phyloP scores from a whole-genome alignment of 2,888 invertebrate genomes.

The Lordiphosa andalusiaca region DNA sequence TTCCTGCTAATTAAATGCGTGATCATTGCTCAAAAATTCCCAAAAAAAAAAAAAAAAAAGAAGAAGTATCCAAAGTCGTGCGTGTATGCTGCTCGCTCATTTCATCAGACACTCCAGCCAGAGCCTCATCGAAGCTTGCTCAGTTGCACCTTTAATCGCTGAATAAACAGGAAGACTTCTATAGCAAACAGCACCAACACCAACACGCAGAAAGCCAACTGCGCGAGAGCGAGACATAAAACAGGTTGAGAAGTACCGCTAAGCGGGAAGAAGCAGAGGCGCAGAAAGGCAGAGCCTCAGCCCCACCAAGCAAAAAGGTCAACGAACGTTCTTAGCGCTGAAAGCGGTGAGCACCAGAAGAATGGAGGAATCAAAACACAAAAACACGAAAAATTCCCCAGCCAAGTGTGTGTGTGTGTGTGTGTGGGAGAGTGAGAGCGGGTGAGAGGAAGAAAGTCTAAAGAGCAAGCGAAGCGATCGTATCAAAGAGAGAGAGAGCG shows the following conservation, averaged over 20 bases:
- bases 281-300: conserved; percentile 11
- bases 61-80: conserved; percentile 22
- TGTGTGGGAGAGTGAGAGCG: conserved; percentile 26
- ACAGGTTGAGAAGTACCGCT: conserved; percentile 76
- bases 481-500: conserved; percentile 1
- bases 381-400: conserved; percentile 63
- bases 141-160: conserved; percentile 59
- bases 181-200: conserved; percentile 53
- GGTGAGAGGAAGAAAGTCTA: conserved; percentile 23
- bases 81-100: conserved; percentile 20
- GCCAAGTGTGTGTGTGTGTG: conserved; percentile 30
- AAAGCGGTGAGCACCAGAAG: conserved; percentile 45
- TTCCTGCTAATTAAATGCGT: conserved; percentile 71
- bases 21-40: conserved; percentile 63
- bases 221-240: conserved; percentile 40
- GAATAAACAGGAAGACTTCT: conserved; percentile 74
- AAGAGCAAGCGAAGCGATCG: conserved; percentile 20
- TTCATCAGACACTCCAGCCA: conserved; percentile 32
- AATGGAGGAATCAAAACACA: conserved; percentile 79
- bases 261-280: conserved; percentile 51
- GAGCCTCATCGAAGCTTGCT: conserved; percentile 46
- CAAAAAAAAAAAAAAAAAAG: conserved; percentile 26
- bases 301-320: conserved; percentile 65
- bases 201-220: conserved; percentile 6
- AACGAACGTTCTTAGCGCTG: conserved; percentile 78